Percentiles rank a stretch among this genome's conserved stretches.
Evolutionary conservation across 2,797 vertebrate species (phyloP).

Genomic region (Acanthiza pusilla): DNA sequence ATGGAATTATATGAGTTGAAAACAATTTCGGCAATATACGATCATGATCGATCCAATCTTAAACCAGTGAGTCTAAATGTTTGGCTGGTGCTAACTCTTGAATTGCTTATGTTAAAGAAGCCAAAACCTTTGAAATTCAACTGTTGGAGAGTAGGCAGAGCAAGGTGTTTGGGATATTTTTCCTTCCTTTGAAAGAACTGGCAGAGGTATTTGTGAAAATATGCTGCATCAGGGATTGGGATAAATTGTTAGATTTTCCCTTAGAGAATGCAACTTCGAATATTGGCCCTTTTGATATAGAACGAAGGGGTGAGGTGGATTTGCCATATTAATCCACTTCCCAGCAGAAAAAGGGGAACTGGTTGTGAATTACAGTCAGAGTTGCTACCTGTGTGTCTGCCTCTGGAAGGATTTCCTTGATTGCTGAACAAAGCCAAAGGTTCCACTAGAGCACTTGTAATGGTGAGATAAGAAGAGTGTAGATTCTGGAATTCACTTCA

Average conservation of each 20-base stretch:
- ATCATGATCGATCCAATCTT: rapidly evolving
- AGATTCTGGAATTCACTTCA: not conserved
- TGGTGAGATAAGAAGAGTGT: not conserved
- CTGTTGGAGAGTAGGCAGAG: not conserved
- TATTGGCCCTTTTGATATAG: not conserved
- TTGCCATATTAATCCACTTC: not conserved
- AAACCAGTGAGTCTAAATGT: not conserved
- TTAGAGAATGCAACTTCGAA: not conserved
- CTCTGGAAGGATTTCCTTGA: not conserved
- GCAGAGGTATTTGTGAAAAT: not conserved
- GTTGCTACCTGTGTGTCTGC: not conserved
- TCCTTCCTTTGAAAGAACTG: not conserved
- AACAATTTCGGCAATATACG: not conserved
- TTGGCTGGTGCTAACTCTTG: not conserved
- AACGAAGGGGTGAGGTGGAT: not conserved
- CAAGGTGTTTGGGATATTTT: not conserved
- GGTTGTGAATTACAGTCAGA: not conserved
- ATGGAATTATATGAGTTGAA: not conserved
- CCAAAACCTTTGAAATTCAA: not conserved
- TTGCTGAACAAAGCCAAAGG: not conserved
- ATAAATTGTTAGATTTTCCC: not conserved
- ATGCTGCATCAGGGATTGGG: not conserved
- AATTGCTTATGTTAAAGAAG: not conserved
- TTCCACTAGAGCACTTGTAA: not conserved
- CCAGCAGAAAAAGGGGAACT: not conserved